These are phyloP conservation scores for Neuroterus valhalla DNA, from an alignment of 1,140 invertebrate genomes.

Conservation along the genomic window DNA sequence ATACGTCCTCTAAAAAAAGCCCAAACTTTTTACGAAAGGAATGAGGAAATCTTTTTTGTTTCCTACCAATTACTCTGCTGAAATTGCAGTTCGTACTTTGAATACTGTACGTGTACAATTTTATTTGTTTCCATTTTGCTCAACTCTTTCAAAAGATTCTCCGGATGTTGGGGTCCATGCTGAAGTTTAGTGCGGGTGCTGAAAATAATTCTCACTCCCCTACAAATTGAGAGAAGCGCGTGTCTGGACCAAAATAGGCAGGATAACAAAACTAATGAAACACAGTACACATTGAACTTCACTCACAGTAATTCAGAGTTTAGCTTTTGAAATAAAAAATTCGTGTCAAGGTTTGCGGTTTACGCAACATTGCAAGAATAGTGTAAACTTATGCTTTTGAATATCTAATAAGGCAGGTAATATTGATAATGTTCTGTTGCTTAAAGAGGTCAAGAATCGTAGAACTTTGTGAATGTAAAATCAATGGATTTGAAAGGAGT, in stretches of 20 bases:
- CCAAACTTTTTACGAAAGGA: too few species aligned
- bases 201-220: conserved; percentile 25
- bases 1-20: too few species aligned
- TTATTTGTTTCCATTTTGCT: neutral
- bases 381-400: too few species aligned
- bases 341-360: neutral
- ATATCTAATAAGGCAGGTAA: too few species aligned
- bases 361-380: neutral
- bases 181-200: conserved; percentile 11
- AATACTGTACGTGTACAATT: too few species aligned
- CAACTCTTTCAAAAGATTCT: neutral
- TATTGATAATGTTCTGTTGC: too few species aligned
- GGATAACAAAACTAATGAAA: conserved; percentile 23
- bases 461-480: too few species aligned
- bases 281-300: conserved; percentile 6
- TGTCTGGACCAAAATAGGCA: conserved; percentile 27
- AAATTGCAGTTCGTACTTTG: too few species aligned
- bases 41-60: too few species aligned
- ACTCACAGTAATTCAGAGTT: neutral
- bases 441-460: too few species aligned
- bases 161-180: neutral
- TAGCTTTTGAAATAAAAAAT: conserved; percentile 3
- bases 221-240: conserved; percentile 25
- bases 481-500: too few species aligned
- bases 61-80: too few species aligned